phyloP scores from a whole-genome alignment of 2,113 vertebrate species.

The Zapus hudsonius region DNA sequence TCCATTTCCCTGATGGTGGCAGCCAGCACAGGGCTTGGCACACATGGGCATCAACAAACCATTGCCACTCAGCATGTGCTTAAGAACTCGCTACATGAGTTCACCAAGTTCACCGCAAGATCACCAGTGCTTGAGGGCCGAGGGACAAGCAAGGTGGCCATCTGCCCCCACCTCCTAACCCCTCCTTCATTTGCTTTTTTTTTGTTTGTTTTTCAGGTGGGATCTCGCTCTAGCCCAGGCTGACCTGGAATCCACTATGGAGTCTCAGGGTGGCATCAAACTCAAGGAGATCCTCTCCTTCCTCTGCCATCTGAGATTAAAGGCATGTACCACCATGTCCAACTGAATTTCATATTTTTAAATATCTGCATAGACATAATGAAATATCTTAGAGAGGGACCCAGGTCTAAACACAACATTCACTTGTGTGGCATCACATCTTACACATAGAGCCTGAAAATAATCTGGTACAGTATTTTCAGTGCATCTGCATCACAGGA shows the following conservation, averaged over 20 bases:
- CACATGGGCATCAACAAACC: no score
- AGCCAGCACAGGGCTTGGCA: background rate
- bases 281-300: no score
- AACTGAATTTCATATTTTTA: background rate
- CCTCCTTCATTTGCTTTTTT: background rate
- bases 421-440: background rate
- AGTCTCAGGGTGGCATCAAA: no score
- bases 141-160: background rate
- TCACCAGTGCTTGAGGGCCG: background rate
- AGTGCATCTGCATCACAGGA: background rate
- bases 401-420: background rate
- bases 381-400: background rate
- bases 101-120: background rate
- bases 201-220: no score
- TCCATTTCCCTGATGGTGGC: background rate
- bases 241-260: no score
- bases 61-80: rapidly evolving
- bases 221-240: no score
- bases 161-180: background rate
- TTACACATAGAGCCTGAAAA: background rate
- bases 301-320: no score
- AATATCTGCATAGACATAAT: background rate
- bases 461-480: no score
- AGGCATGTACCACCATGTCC: no score
- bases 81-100: background rate